phyloP scores from a whole-genome alignment of 2,113 vertebrate species.

The Aldabrachelys gigantea region DNA sequence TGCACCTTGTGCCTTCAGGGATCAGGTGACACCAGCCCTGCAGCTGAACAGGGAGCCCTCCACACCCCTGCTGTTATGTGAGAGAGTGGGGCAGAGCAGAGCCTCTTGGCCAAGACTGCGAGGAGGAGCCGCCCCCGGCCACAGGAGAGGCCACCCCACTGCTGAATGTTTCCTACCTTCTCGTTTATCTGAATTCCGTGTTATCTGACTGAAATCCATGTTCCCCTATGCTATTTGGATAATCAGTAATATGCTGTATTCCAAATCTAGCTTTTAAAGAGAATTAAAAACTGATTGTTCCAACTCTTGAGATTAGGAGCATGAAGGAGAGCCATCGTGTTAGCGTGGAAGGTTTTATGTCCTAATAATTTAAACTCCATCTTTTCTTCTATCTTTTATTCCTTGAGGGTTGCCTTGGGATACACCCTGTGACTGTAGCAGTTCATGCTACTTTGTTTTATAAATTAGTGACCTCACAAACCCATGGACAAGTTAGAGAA shows the following conservation, averaged over 20 bases:
- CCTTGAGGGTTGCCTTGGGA: background rate
- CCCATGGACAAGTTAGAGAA: background rate
- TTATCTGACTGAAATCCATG: background rate
- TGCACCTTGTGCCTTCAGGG: background rate
- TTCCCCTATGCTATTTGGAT: background rate
- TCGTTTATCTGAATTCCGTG: background rate
- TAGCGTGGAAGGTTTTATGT: background rate
- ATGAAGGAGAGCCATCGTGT: background rate
- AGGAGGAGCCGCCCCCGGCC: no score
- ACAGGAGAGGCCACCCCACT: background rate
- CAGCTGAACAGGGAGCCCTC: no score
- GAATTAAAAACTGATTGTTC: background rate
- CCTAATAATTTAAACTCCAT: background rate
- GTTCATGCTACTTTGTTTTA: background rate
- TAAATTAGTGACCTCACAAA: background rate
- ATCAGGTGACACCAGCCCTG: background rate
- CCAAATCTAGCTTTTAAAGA: background rate
- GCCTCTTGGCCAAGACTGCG: no score
- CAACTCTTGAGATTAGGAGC: background rate
- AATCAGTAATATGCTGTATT: background rate
- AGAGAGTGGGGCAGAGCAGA: background rate
- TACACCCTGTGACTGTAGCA: background rate
- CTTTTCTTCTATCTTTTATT: background rate
- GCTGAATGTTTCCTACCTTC: background rate
- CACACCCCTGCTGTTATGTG: background rate